Evolutionary conservation across 2,888 invertebrate species (phyloP).

Genomic region (Cancer borealis): DNA sequence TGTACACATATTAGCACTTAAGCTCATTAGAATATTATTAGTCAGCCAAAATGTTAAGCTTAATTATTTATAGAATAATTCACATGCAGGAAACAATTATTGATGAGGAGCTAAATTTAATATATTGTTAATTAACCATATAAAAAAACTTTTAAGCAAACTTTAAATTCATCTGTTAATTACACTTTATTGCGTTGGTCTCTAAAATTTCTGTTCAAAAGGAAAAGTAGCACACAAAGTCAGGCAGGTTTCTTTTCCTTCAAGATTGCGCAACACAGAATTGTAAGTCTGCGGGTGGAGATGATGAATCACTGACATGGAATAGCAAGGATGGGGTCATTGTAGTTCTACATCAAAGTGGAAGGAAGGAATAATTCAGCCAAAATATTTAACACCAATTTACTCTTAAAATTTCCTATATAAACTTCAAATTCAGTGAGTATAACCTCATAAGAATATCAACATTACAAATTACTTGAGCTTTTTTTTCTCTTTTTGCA

Average conservation of each 20-base stretch:
- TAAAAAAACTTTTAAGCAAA: background rate
- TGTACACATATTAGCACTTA: background rate
- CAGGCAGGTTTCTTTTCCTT: conserved; percentile 26
- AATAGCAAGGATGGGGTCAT: background rate
- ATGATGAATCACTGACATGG: background rate
- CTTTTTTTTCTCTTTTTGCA: background rate
- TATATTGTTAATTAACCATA: background rate
- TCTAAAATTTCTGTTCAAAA: background rate
- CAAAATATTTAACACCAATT: conserved; percentile 14
- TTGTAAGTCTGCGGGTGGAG: background rate
- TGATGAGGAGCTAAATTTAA: background rate
- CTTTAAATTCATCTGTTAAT: background rate
- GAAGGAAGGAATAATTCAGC: conserved; percentile 11
- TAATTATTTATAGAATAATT: background rate
- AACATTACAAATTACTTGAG: background rate
- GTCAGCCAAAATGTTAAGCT: background rate
- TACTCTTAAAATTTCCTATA: background rate
- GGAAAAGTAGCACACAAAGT: background rate
- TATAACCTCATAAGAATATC: conserved; percentile 36
- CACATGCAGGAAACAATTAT: conserved; percentile 36
- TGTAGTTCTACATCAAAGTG: background rate
- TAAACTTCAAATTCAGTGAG: background rate
- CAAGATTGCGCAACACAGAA: background rate
- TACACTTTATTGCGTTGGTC: background rate
- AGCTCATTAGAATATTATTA: background rate